A percentile compares a stretch with the other conserved stretches of the same genome.
Evolutionary conservation across 2,888 invertebrate genomes (phyloP).

Genomic region (Willowsia nigromaculata): DNA sequence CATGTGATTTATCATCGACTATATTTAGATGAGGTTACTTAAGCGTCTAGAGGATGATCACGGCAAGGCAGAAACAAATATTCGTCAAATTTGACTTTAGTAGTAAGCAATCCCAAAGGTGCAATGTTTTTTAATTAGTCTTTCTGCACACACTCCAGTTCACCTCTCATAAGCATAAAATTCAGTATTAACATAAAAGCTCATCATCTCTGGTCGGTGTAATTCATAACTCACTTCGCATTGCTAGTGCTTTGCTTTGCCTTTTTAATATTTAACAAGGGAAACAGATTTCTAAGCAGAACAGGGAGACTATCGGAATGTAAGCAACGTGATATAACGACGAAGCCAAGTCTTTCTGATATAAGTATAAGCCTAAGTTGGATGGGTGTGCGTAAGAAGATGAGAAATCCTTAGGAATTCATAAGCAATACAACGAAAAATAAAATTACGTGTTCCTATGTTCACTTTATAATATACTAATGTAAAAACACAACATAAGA

Average conservation of each 20-base stretch:
- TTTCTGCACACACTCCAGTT: not conserved
- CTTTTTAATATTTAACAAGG: not conserved
- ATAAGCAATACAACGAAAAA: not conserved
- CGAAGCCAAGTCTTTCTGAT: constrained; percentile 39
- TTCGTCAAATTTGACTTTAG: constrained; percentile 50
- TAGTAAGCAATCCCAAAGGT: constrained; percentile 25
- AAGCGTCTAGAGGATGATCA: not conserved
- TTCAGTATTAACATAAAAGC: not conserved
- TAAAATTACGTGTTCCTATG: not conserved
- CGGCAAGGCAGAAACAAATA: not conserved
- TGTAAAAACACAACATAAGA: not conserved
- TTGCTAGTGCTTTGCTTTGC: not conserved
- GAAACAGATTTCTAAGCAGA: no score
- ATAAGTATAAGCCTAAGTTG: not conserved
- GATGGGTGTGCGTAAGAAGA: constrained; percentile 28
- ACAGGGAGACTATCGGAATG: no score
- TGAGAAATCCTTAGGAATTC: constrained; percentile 44
- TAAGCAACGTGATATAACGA: constrained; percentile 52
- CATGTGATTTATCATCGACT: constrained; percentile 5
- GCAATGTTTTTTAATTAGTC: constrained; percentile 12
- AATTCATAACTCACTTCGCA: not conserved
- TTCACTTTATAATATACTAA: not conserved
- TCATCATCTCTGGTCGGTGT: not conserved
- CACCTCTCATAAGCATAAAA: not conserved
- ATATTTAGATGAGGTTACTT: constrained; percentile 25